Base-by-base conservation (phyloP, 2,797 vertebrate genomes). In the Pseudochromis fuscus region DNA sequence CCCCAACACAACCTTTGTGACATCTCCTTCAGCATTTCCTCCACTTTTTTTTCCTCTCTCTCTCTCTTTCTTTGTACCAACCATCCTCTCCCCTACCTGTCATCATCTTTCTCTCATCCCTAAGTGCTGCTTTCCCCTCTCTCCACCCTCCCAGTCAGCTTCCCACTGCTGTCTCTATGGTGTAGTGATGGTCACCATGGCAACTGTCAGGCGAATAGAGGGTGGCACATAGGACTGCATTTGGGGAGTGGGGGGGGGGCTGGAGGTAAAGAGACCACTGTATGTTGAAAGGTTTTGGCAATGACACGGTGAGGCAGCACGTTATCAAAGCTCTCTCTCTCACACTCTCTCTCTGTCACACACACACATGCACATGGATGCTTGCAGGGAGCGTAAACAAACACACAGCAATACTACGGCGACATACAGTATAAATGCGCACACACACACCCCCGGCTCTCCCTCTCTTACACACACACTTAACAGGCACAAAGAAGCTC, bases 111-210 rank as follows among this genome's bases (percentile, higher is more conserved):
- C 75, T 85, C 83, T 86, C 81, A 83, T 84, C 85, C 80, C 75
- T 81, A 90, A 91, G 85, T 87, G 89, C 82, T 78, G 74, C 82
- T 72, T 69, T 72, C 73, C 75, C 75, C 81, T 72, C 67, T 72
- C 67, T 73, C 61, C 81, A 75, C 72, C 81, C 77, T 84, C 78
- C 73, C 70, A 77, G 72, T 76, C 74, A 79, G 79, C 62, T 83
- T 83, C 74, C 81, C 75, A 77, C 85, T 75, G 72, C 82, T 73
- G 74, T 85, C 86, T 88, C 84, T 72, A 58, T 82, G 81, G 86
- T 82, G 81, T 90, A 82, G 83, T 73, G 72, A 72, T 84, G 86
- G 89, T 93, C 87, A 84, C 90, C 88, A 91, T 93, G 84, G 90
- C 83, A 93, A 93, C 91, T 86, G 84, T 82, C 85, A 87, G 75